Evolutionary conservation across 2,113 vertebrate species (phyloP).

Genomic region (Mus spicilegus): DNA sequence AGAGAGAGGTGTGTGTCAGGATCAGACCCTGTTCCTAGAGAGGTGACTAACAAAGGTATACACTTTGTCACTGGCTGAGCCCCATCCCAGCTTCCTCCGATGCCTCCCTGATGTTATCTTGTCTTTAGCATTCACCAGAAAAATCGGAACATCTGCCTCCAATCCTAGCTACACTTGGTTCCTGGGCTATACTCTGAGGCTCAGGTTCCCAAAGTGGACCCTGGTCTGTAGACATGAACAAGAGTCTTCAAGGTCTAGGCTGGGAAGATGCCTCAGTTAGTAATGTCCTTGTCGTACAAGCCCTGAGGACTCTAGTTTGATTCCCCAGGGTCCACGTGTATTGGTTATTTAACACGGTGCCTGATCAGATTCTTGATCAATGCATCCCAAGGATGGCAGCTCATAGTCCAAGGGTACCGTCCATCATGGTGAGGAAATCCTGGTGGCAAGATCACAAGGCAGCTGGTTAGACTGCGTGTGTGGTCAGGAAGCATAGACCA

Average conservation of each 20-base stretch:
- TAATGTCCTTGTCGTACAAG: neutral
- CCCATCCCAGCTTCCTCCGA: neutral
- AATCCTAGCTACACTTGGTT: constrained; percentile 20
- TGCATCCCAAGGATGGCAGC: too few relatives aligned
- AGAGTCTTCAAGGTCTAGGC: neutral
- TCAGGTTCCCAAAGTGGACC: neutral
- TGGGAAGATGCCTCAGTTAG: too few relatives aligned
- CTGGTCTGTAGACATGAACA: neutral
- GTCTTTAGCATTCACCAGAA: constrained; percentile 40
- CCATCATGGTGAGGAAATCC: too few relatives aligned
- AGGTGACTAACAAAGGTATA: neutral
- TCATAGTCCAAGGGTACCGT: neutral
- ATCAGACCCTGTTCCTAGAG: neutral
- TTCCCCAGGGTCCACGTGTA: neutral
- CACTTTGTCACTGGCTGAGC: too few relatives aligned
- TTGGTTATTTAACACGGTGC: neutral
- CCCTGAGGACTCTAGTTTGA: neutral
- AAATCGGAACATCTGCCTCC: constrained; percentile 51
- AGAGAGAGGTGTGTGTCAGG: neutral
- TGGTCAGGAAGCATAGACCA: neutral
- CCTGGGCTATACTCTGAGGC: constrained; percentile 15
- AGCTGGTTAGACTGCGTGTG: too few relatives aligned
- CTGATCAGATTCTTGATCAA: neutral
- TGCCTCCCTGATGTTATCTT: neutral
- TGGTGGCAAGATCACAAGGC: neutral